Evolutionary conservation across 2,797 vertebrate genomes (phyloP), one percentile per base, ranked within the genome.

Genomic region (Hydrocynus forskahlii): DNA sequence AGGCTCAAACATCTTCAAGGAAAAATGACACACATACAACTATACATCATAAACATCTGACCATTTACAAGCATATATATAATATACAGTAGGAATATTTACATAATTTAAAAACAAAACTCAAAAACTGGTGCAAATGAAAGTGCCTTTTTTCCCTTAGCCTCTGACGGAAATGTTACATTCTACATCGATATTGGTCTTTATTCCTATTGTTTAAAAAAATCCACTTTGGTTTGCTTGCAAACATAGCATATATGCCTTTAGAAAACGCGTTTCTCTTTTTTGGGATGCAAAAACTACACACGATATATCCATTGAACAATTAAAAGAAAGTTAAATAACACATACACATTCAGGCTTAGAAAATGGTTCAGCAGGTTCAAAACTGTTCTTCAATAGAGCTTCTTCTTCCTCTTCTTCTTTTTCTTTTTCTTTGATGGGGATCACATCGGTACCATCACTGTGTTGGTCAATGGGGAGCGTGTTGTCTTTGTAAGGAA

Each of bases 201-300:
- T 43, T 43, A 62, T 55, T 75, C 21, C 67, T 29, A 40, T 83
- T 82, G 45, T 86, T 88, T 89, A 90, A 89, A 90, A 89, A 90
- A 88, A 90, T 93, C 79, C 90, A 92, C 92, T 94, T 94, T 94
- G 92, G 91, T 94, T 94, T 91, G 81, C 90, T 92, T 91, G 83
- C 85, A 90, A 91, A 91, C 62, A 52, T 79, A 90, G 82, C 72
- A 59, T 75, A 88, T 75, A 72, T 45, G 81, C 29, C 87, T 80
- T 68, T 84, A 74, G 4, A 81, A 82, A 82, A 57, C 7, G 29
- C 17, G 55, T 9, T 23, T 75, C 60, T 54, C 82, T 81, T 82
- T 90, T 88, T 83, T 81, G 74, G 79, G 81, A 73, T 78, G 67
- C 73, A 77, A 59, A 70, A 77, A 76, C 78, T 78, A 73, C 69